phyloP scores from a whole-genome alignment of 2,888 invertebrate genomes.

The Platypus cylindrus region DNA sequence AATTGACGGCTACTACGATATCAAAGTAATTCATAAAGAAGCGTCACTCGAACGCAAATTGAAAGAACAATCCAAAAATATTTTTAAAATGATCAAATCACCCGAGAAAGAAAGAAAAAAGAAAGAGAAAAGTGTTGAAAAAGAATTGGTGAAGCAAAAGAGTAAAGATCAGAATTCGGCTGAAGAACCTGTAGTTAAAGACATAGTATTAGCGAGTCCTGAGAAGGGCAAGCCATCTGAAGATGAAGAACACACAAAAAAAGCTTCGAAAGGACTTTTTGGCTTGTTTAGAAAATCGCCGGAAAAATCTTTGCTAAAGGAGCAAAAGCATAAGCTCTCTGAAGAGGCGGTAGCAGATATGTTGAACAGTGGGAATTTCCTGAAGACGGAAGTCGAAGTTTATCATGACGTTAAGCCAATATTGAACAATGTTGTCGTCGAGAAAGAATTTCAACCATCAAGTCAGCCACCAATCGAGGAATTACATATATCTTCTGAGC shows the following conservation, averaged over 20 bases:
- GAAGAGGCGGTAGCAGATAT: conserved; percentile 8
- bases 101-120: conserved; percentile 7
- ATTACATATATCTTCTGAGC: no score
- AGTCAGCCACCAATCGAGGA: background rate
- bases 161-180: conserved; percentile 7
- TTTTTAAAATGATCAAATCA: conserved; percentile 12
- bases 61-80: conserved; percentile 8
- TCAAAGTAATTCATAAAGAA: conserved; percentile 7
- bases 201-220: conserved; percentile 13
- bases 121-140: conserved; percentile 5
- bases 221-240: conserved; percentile 3
- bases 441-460: conserved; percentile 9
- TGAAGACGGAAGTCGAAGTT: conserved; percentile 18
- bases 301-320: conserved; percentile 4
- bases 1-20: conserved; percentile 12
- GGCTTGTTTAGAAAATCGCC: conserved; percentile 13
- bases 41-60: conserved; percentile 3
- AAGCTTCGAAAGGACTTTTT: conserved; percentile 11
- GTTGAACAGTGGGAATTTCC: conserved; percentile 11
- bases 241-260: conserved; percentile 8
- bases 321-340: conserved; percentile 1
- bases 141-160: conserved; percentile 6
- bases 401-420: conserved; percentile 20
- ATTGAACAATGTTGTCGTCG: conserved; percentile 5
- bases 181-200: conserved; percentile 3